These are phyloP conservation scores for Forbesichthys agassizii DNA, from an alignment of 2,113 vertebrate species.

Conservation along the genomic window DNA sequence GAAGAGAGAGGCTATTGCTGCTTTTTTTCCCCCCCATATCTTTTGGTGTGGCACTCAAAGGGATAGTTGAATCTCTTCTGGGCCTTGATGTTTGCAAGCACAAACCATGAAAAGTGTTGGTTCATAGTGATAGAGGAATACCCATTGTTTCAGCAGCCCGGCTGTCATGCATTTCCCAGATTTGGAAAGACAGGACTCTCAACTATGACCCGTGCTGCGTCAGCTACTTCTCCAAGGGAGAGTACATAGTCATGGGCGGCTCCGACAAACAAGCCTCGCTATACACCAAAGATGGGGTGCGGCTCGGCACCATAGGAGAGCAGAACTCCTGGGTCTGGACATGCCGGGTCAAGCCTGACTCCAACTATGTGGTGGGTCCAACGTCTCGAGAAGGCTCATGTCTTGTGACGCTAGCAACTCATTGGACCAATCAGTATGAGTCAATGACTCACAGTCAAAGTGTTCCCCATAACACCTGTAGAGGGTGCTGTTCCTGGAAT, in stretches of 20 bases:
- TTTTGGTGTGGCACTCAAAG: slow-evolving; percentile 52
- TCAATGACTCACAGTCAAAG: too few relatives aligned
- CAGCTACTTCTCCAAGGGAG: slow-evolving; percentile 95
- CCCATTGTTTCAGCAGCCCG: slow-evolving; percentile 29
- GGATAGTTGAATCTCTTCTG: slow-evolving; percentile 42
- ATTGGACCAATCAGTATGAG: neutral
- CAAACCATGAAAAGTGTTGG: slow-evolving; percentile 42
- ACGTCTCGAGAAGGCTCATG: slow-evolving; percentile 13
- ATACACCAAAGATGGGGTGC: slow-evolving; percentile 93
- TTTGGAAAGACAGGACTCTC: slow-evolving; percentile 89
- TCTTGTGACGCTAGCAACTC: slow-evolving; percentile 16
- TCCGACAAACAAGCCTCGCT: slow-evolving; percentile 95
- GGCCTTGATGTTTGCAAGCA: slow-evolving; percentile 57
- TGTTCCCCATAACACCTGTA: neutral
- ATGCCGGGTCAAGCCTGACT: slow-evolving; percentile 92
- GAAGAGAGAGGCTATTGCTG: slow-evolving; percentile 42
- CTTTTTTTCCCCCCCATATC: slow-evolving; percentile 28
- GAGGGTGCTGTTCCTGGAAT: too few relatives aligned
- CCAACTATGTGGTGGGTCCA: slow-evolving; percentile 92
- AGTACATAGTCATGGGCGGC: slow-evolving; percentile 92
- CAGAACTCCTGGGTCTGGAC: slow-evolving; percentile 96
- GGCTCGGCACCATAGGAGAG: slow-evolving; percentile 88
- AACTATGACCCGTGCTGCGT: slow-evolving; percentile 95
- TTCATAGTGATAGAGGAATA: slow-evolving; percentile 13
- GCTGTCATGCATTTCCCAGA: slow-evolving; percentile 68